Evolutionary conservation across 2,113 vertebrate species (phyloP).

Genomic region (Danio rerio): GRCz12tu NC_133195.1:51757501-51758000

Average conservation of each 20-base stretch:
- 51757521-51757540: too few relatives aligned
- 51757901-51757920: conserved; percentile 5
- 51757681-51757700: conserved; percentile 34
- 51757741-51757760: neutral
- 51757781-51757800: neutral
- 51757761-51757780: neutral
- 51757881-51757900: conserved; percentile 45
- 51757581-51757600: conserved; percentile 57
- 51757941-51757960: conserved; percentile 25
- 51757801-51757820: neutral
- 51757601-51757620: conserved; percentile 18
- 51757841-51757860: neutral
- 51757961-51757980: neutral
- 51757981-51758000: conserved; percentile 29
- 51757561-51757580: neutral
- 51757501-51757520: too few relatives aligned
- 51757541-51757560: neutral
- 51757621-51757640: conserved; percentile 44
- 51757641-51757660: conserved; percentile 10
- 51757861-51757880: conserved; percentile 9
- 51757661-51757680: conserved; percentile 55
- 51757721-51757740: neutral
- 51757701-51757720: conserved; percentile 32
- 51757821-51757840: neutral
- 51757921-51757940: conserved; percentile 24